Evolutionary conservation across 2,888 invertebrate species (phyloP).

Genomic region (Prionchulus punctatus): DNA sequence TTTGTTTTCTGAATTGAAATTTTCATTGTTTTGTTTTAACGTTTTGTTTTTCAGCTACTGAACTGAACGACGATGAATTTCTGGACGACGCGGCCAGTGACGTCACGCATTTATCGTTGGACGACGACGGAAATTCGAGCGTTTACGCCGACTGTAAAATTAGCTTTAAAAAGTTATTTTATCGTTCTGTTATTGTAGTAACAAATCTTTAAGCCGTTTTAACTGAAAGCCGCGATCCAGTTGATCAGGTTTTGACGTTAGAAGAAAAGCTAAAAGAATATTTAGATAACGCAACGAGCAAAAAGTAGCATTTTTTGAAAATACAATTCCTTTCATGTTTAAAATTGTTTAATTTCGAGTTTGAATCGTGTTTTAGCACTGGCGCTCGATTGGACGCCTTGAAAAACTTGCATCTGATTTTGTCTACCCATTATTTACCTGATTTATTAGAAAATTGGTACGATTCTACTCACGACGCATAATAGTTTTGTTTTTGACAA

Average conservation of each 20-base stretch:
- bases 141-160: no score
- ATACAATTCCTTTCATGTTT: neutral
- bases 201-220: neutral
- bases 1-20: no score
- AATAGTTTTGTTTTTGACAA: no score
- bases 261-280: conserved; percentile 74
- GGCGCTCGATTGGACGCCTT: conserved; percentile 52
- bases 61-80: no score
- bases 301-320: conserved; percentile 42
- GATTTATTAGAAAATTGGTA: conserved; percentile 57
- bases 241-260: conserved; percentile 35
- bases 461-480: conserved; percentile 14
- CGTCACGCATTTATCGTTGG: no score
- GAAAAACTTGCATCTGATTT: conserved; percentile 14
- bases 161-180: no score
- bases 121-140: no score
- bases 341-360: neutral
- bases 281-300: conserved; percentile 71
- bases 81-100: no score
- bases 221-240: neutral
- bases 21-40: no score
- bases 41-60: no score
- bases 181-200: neutral
- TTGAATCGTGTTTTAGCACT: conserved; percentile 36
- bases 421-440: conserved; percentile 40